A percentile compares a stretch with the other conserved stretches of the same genome.
Conservation (phyloP, 2,888 invertebrate species). For the Euplagia quadripunctaria region DNA sequence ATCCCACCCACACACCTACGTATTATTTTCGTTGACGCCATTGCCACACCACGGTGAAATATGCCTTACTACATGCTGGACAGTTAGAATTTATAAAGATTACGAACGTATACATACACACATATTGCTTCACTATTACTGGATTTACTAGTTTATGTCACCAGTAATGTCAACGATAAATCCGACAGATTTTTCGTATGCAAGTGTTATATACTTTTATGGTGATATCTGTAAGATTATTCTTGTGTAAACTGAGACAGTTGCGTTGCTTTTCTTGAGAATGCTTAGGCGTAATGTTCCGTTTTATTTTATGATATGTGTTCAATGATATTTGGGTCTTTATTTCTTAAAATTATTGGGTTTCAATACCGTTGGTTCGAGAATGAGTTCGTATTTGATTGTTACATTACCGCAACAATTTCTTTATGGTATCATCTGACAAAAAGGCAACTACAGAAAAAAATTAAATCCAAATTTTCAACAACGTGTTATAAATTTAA, state of each 20-base stretch:
- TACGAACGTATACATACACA: constrained; percentile 27
- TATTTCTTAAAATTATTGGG: background rate
- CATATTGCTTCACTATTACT: constrained; percentile 22
- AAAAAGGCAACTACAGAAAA: no score
- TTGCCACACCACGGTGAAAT: constrained; percentile 76
- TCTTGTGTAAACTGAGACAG: constrained; percentile 16
- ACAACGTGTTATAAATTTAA: no score
- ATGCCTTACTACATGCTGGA: constrained; percentile 57
- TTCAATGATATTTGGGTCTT: constrained; percentile 4
- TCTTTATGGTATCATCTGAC: no score
- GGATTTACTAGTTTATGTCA: constrained; percentile 40
- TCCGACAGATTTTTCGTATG: constrained; percentile 40
- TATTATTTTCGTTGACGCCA: constrained; percentile 76
- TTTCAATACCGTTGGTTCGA: background rate
- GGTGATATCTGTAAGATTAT: constrained; percentile 10
- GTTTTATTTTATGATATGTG: constrained; percentile 1
- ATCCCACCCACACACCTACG: constrained; percentile 74
- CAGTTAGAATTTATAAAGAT: constrained; percentile 52
- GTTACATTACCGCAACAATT: background rate
- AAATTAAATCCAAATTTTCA: no score
- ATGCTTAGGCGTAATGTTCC: constrained; percentile 10
- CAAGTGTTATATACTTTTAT: constrained; percentile 27
- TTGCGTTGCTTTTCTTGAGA: constrained; percentile 7
- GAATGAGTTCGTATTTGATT: background rate
- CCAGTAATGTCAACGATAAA: constrained; percentile 45